phyloP scores from a whole-genome alignment of 2,797 vertebrate species.

The Characodon lateralis region DNA sequence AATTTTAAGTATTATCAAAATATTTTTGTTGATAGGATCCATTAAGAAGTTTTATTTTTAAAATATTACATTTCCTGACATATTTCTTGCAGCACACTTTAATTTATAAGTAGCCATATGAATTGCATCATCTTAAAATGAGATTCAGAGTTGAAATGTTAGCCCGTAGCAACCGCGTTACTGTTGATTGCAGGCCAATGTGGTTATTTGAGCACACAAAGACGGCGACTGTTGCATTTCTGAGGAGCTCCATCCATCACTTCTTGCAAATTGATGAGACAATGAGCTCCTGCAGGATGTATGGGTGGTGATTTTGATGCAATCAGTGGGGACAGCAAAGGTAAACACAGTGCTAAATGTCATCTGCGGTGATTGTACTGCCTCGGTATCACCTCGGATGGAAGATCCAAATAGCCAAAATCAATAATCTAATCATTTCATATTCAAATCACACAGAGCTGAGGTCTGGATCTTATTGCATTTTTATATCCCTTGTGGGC shows the following conservation, averaged over 20 bases:
- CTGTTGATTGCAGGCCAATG: conserved; percentile 52
- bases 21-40: background rate
- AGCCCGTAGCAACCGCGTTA: conserved; percentile 23
- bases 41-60: background rate
- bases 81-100: background rate
- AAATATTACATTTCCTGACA: background rate
- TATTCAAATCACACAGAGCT: conserved; percentile 75
- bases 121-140: conserved; percentile 37
- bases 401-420: conserved; percentile 74
- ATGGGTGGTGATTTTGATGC: conserved; percentile 68
- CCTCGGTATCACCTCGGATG: conserved; percentile 67
- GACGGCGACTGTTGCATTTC: conserved; percentile 67
- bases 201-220: conserved; percentile 50
- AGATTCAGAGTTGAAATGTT: conserved; percentile 43
- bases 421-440: conserved; percentile 81
- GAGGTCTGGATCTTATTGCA: conserved; percentile 76
- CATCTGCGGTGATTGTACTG: conserved; percentile 71
- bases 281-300: conserved; percentile 63
- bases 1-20: background rate
- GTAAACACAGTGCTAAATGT: conserved; percentile 81
- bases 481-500: conserved; percentile 68
- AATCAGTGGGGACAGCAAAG: conserved; percentile 76
- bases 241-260: conserved; percentile 72
- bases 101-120: background rate
- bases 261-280: conserved; percentile 57